Evolutionary conservation across 1,140 invertebrate genomes (phyloP).

Genomic region (Arion vulgaris): DNA sequence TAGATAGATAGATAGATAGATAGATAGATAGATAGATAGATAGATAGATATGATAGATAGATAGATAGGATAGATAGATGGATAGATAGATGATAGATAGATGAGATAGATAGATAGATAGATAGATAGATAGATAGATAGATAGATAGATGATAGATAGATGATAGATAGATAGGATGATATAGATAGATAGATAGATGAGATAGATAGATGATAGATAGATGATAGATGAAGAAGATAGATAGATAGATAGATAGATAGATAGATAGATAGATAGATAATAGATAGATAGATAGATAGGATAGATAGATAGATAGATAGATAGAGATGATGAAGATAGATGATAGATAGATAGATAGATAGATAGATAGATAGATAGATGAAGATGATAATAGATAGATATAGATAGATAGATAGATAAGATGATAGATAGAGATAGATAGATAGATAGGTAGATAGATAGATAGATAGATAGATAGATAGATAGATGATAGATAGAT

Average conservation of each 20-base stretch:
- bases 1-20: too few species aligned
- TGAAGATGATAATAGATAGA: too few species aligned
- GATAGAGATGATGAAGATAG: too few species aligned
- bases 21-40: too few species aligned
- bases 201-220: background rate
- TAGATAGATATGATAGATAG: too few species aligned
- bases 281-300: background rate
- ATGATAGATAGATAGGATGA: conserved; percentile 10
- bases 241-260: background rate
- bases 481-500: conserved; percentile 7
- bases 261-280: conserved; percentile 3
- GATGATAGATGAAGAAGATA: background rate
- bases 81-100: too few species aligned
- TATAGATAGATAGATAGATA: conserved; percentile 2
- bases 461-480: conserved; percentile 10
- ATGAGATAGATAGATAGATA: too few species aligned
- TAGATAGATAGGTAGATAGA: conserved; percentile 7
- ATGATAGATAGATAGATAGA: conserved; percentile 10
- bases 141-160: conserved; percentile 10
- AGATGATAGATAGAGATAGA: background rate
- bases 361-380: conserved; percentile 10
- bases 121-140: too few species aligned
- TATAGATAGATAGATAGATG: conserved; percentile 10
- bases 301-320: background rate
- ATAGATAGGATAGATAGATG: too few species aligned